These are phyloP conservation scores for Plectus sambesii DNA, from an alignment of 1,140 invertebrate species.

Conservation along the genomic window DNA sequence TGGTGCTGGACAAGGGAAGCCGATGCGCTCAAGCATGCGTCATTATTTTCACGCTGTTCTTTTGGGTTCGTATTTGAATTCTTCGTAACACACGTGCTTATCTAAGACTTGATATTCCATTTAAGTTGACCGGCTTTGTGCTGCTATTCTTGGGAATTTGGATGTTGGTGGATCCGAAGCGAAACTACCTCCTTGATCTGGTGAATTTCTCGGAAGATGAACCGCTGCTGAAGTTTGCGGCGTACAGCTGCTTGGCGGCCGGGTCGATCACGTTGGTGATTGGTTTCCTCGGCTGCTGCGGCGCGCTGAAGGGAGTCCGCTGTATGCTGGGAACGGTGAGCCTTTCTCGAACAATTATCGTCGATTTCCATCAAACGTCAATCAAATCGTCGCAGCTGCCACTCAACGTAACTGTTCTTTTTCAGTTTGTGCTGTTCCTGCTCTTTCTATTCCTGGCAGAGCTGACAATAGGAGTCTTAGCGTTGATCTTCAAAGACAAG, in stretches of 20 bases:
- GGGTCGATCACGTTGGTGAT: slow-evolving; percentile 19
- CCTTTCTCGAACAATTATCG: too few species aligned
- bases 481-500: slow-evolving; percentile 32
- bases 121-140: slow-evolving; percentile 23
- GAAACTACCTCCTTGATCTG: slow-evolving; percentile 25
- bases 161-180: slow-evolving; percentile 28
- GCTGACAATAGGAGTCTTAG: slow-evolving; percentile 26
- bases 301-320: slow-evolving; percentile 25
- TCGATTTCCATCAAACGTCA: too few species aligned
- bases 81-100: too few species aligned
- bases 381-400: too few species aligned
- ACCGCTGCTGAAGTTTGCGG: slow-evolving; percentile 25
- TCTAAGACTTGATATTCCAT: too few species aligned
- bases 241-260: slow-evolving; percentile 20
- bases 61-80: too few species aligned
- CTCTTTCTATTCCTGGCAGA: slow-evolving; percentile 28
- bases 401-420: too few species aligned
- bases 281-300: slow-evolving; percentile 25
- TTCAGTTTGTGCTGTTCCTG: slow-evolving; percentile 26
- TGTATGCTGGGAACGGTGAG: slow-evolving; percentile 25
- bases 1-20: too few species aligned
- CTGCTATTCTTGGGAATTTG: slow-evolving; percentile 24
- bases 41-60: too few species aligned
- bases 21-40: too few species aligned
- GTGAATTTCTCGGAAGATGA: slow-evolving; percentile 36